A percentile compares a stretch with the other conserved stretches of the same genome.
phyloP scores from a whole-genome alignment of 2,113 vertebrate species.

The Silurus meridionalis region DNA sequence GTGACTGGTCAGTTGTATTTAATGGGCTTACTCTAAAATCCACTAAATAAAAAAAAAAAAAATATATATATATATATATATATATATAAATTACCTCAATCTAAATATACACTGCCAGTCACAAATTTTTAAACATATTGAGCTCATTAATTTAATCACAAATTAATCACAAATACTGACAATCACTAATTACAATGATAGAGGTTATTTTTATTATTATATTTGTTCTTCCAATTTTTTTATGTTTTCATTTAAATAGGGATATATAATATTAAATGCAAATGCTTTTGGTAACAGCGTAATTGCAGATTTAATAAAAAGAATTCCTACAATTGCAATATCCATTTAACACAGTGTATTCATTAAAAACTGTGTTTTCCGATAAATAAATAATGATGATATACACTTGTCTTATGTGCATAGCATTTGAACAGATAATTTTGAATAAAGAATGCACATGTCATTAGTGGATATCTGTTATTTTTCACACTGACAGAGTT shows the following conservation, averaged over 20 bases:
- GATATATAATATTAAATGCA: neutral
- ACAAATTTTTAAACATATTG: neutral
- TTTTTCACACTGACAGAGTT: neutral
- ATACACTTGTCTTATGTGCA: neutral
- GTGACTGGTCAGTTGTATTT: neutral
- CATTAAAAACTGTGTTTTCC: neutral
- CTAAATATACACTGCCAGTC: neutral
- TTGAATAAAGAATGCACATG: neutral
- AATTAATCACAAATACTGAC: neutral
- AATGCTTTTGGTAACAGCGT: neutral
- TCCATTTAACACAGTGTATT: neutral
- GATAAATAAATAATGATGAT: neutral
- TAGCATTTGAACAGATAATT: neutral
- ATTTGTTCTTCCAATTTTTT: too few species aligned
- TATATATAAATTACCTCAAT: neutral
- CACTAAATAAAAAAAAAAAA: neutral
- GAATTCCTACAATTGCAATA: neutral
- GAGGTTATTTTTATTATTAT: neutral
- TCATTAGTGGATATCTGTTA: slow-evolving; percentile 5
- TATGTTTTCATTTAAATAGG: neutral
- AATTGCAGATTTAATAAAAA: neutral
- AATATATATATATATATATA: neutral
- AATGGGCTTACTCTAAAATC: neutral
- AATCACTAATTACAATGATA: neutral
- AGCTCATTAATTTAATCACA: neutral